Evolutionary conservation across 2,888 invertebrate species (phyloP), one percentile per base, ranked within the genome.

Genomic region (Neoaliturus tenellus): DNA sequence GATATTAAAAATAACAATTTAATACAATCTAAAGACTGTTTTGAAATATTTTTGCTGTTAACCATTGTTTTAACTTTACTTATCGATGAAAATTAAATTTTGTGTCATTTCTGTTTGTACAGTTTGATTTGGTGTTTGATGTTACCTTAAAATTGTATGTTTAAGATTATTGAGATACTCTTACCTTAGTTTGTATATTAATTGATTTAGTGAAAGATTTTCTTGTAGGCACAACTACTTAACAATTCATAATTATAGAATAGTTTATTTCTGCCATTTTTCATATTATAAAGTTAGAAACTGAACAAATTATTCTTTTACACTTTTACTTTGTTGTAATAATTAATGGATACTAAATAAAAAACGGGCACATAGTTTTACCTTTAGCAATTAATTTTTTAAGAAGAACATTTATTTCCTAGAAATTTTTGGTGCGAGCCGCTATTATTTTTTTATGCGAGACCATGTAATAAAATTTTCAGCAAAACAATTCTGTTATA

Each of bases 121-220:
- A 51, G 17, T 55, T 78, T 33, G 55, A 51, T 31, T 78, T 78
- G 78, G 78, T 78, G 78, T 78, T 78, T 31, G 25, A 78, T 33
- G 78, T 78, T 78, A 78, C 78, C 78, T 75, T 48, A 44, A 17
- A 48, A 78, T 17, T 44, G 48, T 48, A 41, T 23, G 41, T 75
- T 51, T 71, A 28, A 62, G 55, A 20, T 55, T 23, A 55, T 23
- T 62, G 5, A 62, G 62, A 17, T 62, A 8, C 4, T 62, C 28
- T 25, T 62, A 62, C 62, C 62, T 62, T 62, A 62, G 62, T 28
- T 28, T 28, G 14, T 28, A 17, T 28, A 28, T 28, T 4, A 62
- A 28, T 14, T 12, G 14, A 31, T 12, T 17, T 62, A 62, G 62
- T 62, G 14, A 62, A 14, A 23, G 23, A 51, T 51, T 62, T 10